A percentile compares a stretch with the other conserved stretches of the same genome.
Conservation (phyloP, 2,888 invertebrate genomes). For the Busseola fusca region DNA sequence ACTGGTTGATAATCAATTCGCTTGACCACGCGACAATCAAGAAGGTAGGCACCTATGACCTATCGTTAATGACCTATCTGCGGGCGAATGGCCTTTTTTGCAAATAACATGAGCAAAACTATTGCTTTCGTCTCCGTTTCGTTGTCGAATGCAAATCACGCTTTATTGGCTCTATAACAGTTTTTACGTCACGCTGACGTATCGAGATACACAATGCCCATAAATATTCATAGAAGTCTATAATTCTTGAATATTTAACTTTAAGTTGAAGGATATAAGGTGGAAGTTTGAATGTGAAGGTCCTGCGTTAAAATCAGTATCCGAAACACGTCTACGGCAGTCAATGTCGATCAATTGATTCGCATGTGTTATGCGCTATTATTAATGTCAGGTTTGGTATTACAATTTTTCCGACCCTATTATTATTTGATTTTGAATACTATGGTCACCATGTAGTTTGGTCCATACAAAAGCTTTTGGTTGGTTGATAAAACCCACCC, state of each 20-base stretch:
- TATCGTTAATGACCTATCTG: not conserved
- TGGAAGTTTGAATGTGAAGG: conserved; percentile 38
- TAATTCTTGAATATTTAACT: conserved; percentile 28
- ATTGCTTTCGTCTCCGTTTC: conserved; percentile 29
- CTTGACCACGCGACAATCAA: not conserved
- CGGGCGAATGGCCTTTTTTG: conserved; percentile 15
- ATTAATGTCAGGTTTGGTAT: conserved; percentile 30
- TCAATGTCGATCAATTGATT: conserved; percentile 65
- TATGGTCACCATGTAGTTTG: not conserved
- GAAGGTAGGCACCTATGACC: not conserved
- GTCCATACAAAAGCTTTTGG: not conserved
- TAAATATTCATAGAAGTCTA: conserved; percentile 50
- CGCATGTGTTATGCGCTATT: conserved; percentile 41
- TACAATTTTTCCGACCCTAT: conserved; percentile 11
- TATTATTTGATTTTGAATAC: conserved; percentile 1
- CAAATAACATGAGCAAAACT: conserved; percentile 14
- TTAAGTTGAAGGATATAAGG: conserved; percentile 41
- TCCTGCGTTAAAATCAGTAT: conserved; percentile 52
- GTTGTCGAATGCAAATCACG: conserved; percentile 41
- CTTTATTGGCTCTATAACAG: conserved; percentile 52
- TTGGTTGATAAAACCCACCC: too few relatives aligned
- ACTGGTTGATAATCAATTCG: not conserved
- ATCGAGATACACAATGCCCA: conserved; percentile 48
- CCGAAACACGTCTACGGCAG: conserved; percentile 59
- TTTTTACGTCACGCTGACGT: conserved; percentile 60